These are phyloP conservation scores for Caenorhabditis zanzibari DNA, from an alignment of 2,888 invertebrate genomes.

Conservation along the genomic window DNA sequence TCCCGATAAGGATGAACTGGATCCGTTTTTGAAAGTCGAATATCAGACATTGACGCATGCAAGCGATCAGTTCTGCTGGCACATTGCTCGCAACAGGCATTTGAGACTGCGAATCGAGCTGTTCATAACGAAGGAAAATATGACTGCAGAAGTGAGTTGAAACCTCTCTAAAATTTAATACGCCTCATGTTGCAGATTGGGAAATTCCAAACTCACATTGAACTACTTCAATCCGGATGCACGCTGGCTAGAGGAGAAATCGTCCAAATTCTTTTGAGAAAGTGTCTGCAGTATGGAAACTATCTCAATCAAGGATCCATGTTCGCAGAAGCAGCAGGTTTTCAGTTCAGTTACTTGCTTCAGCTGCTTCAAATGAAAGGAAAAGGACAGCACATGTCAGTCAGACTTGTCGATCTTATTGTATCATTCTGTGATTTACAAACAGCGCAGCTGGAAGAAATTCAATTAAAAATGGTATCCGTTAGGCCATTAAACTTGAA, in stretches of 20 bases:
- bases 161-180: not conserved
- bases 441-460: slow-evolving; percentile 48
- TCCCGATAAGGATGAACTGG: slow-evolving; percentile 60
- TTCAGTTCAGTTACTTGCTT: slow-evolving; percentile 58
- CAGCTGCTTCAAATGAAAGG: slow-evolving; percentile 63
- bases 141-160: slow-evolving; percentile 46
- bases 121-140: slow-evolving; percentile 61
- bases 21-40: slow-evolving; percentile 53
- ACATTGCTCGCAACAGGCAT: slow-evolving; percentile 56
- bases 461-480: slow-evolving; percentile 43
- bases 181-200: slow-evolving; percentile 36
- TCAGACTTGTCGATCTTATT: slow-evolving; percentile 58
- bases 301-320: slow-evolving; percentile 68
- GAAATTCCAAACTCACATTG: slow-evolving; percentile 57
- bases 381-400: slow-evolving; percentile 50
- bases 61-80: slow-evolving; percentile 67
- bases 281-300: slow-evolving; percentile 66
- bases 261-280: slow-evolving; percentile 55
- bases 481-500: slow-evolving; percentile 54
- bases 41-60: slow-evolving; percentile 57
- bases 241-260: slow-evolving; percentile 56
- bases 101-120: slow-evolving; percentile 59
- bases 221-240: slow-evolving; percentile 41
- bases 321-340: slow-evolving; percentile 65
- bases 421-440: slow-evolving; percentile 52